Base-by-base conservation (phyloP, 2,113 vertebrate species). In the Sinocyclocheilus grahami region DNA sequence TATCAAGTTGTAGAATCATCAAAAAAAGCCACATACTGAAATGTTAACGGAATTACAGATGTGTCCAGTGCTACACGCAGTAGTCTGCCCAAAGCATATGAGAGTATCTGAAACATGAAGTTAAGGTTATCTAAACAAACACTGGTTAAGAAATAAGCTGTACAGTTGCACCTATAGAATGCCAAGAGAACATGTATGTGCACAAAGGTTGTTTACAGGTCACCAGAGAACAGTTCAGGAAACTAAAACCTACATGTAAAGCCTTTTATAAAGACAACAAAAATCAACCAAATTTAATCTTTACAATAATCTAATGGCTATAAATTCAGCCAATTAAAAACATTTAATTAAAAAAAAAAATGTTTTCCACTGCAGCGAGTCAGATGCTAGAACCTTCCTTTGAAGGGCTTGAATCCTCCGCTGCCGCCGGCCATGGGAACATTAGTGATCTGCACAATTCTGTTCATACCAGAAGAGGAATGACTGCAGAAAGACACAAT, bases 371-470 rank as follows among this genome's bases (percentile, higher is more conserved):
- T 93, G 94, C 89, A 91, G 90, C 72, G 82, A 42, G 20, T 91
- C 92, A 24, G 75, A 30, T 16, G 79, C 90, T 93, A 99, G 93
- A 97, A 99, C 90, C 97, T 95, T 90, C 97, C 95, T 95, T 99
- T 98, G 93, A 97, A 99, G 81, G 96, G 92, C 91, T 99, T 99
- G 94, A 98, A 99, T 93, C 97, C 97, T 22, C 97, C 95, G 85
- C 95, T 97, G 91, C 97, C 95, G 77, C 97, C 94, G 76, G 95
- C 93, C 93, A 98, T 94, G 87, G 97, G 96, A 94, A 93, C 97
- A 92, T 95, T 97, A 87, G 97, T 96, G 92, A 99, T 98, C 93
- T 97, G 98, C 92, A 98, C 97, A 92, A 99, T 97, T 93, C 98
- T 95, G 94, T 97, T 98, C 90, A 99, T 96, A 88, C 97, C 97